Evolutionary conservation across 2,888 invertebrate species (phyloP), one percentile per base, ranked within the genome.

Genomic region (Drosophila formosana): DNA sequence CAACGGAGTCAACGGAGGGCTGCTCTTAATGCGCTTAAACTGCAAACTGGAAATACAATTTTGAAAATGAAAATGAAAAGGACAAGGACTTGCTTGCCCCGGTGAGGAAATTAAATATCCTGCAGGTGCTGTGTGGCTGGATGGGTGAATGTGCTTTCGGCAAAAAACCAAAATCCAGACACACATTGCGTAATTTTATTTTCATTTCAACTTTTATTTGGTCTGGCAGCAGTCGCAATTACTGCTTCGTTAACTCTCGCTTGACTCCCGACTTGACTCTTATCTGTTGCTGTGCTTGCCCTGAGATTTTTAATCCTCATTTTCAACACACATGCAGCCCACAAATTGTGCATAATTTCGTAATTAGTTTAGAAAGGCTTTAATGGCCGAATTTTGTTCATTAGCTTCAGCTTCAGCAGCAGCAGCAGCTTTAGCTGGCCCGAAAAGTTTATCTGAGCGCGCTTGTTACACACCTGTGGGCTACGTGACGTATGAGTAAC

Each of bases 21-120:
- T 43, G 32, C 47, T 46, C 45, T 55, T 73, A 70, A 73, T 78
- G 53, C 46, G 62, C 62, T 66, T 61, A 63, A 63, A 46, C 58
- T 72, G 64, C 26, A 53, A 65, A 71, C 58, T 72, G 64, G 28
- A 53, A 65, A 71, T 64, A 74, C 32, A 75, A 74, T 78, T 72
- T 43, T 18, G 18, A 18, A 18, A 18, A 18, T 18, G 18, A 18
- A 18, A 18, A 18, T 18, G 75, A 72, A 69, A 77, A 66, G 61
- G 11, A 26, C 65, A 60, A 49, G 45, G 26, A 47, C 41, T 52
- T 57, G 57, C 43, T 72, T 76, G 72, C 9, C 41, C 26, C 5
- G 49, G 53, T 55, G 53, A 56, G 86, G 83, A 88, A 88, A 88
- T 88, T 74, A 69, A 88, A 85, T 82, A 78, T 84, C 88, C 83